Percentiles rank a stretch among this genome's conserved stretches.
Conservation (phyloP, 2,888 invertebrate genomes). For the Acronicta alni region DNA sequence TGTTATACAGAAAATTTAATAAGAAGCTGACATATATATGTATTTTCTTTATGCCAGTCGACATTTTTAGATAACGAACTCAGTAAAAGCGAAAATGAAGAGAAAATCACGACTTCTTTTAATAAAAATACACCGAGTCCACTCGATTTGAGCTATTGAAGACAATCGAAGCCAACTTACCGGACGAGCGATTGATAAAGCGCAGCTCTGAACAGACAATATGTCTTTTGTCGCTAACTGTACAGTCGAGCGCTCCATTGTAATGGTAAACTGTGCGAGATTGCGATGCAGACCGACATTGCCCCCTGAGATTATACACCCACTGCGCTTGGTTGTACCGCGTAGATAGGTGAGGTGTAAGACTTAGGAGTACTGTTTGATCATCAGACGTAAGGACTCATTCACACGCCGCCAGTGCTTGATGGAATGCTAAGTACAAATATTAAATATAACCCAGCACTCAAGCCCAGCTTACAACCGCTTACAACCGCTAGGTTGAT, state of each 20-base stretch:
- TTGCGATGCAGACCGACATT: slow-evolving; percentile 56
- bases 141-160: slow-evolving; percentile 50
- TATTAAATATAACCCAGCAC: no score
- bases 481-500: no score
- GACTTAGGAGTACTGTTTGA: slow-evolving; percentile 14
- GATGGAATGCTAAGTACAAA: no score
- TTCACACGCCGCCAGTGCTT: neutral
- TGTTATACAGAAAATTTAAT: no score
- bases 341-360: slow-evolving; percentile 35
- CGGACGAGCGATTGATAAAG: slow-evolving; percentile 49
- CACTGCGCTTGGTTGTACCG: slow-evolving; percentile 49
- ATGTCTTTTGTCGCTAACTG: slow-evolving; percentile 61
- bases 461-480: no score
- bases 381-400: neutral
- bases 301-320: slow-evolving; percentile 60
- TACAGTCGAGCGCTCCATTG: slow-evolving; percentile 57
- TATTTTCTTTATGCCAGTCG: no score
- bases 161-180: slow-evolving; percentile 53
- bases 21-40: no score
- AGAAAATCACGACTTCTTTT: slow-evolving; percentile 20
- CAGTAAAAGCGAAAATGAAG: slow-evolving; percentile 17
- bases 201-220: slow-evolving; percentile 53
- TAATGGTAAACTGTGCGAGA: slow-evolving; percentile 62
- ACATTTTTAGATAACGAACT: neutral
- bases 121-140: slow-evolving; percentile 38